Conservation (phyloP, 2,113 vertebrate species). For the Mustelus asterias region DNA sequence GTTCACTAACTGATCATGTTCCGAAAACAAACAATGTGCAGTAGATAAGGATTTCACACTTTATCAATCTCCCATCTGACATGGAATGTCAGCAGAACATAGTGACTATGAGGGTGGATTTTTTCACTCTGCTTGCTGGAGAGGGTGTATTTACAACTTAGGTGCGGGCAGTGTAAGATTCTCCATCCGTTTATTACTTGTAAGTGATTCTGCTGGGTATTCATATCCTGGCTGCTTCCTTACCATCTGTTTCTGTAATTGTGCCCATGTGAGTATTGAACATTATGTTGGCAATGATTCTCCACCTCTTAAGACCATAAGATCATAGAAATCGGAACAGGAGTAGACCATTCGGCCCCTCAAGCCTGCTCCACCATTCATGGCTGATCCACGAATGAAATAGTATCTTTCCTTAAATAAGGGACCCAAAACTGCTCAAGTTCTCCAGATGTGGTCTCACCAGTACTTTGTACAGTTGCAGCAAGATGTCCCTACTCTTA, state of each 20-base stretch:
- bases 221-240: neutral
- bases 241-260: neutral
- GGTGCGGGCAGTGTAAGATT: neutral
- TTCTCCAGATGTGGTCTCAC: too few relatives aligned
- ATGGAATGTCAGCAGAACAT: neutral
- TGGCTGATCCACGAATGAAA: too few relatives aligned
- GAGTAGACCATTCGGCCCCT: too few relatives aligned
- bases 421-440: too few relatives aligned
- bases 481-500: too few relatives aligned
- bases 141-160: neutral
- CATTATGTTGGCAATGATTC: neutral
- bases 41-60: neutral
- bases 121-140: neutral
- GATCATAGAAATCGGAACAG: too few relatives aligned
- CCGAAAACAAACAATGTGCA: neutral
- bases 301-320: too few relatives aligned
- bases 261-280: neutral
- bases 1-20: neutral
- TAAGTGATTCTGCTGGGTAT: neutral
- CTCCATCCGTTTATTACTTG: neutral
- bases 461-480: too few relatives aligned
- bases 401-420: too few relatives aligned
- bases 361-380: too few relatives aligned
- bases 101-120: neutral
- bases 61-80: slow-evolving; percentile 6